Base-by-base conservation (phyloP, 2,888 invertebrate genomes). In the Hydroisotoma schaefferi region DNA sequence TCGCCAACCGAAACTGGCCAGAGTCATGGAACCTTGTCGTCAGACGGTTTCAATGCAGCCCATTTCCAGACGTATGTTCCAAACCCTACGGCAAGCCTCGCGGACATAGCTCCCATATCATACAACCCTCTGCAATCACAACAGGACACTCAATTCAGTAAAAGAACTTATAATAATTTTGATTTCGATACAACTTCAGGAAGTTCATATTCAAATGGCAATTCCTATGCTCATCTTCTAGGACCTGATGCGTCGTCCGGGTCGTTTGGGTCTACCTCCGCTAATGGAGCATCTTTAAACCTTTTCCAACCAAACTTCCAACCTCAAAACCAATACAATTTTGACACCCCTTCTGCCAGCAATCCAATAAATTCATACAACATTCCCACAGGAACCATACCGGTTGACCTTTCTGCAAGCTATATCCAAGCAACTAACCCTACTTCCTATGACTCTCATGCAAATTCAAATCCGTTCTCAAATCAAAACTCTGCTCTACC, bases 211-310 rank as follows among this genome's bases (percentile, higher is more conserved):
- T 55, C 43, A 63, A 46, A 60, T 20, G 15, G 20, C 3, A 60
- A 67, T 65, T 63, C 64, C 54, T 71, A 63, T 61, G 67, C 66
- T 25, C 66, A 65, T 63, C 58, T 71, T 51, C 46, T 69, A 58
- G 67, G 63, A 47, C 65, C 59, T 33, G 26, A 29, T 43, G 29
- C 49, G 20, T 43, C 59, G 4, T 54, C 67, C 0, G 58, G 60
- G 8, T 22, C 40, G 2, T 61, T 71, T 46, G 71, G 71, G 8
- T 60, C 43, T 2, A 59, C 66, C 2, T 55, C 65, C n/a, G 29
- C 69, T 6, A 52, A 60, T 20, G 71, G 67, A 18, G 71, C 69
- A 3, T 29, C 61, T 1, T 43, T 69, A 18, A 65, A 49, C n/a
- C 57, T 61, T 27, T 57, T 44, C 40, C 46, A 54, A 10, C 25